Percentiles rank a stretch among this genome's conserved stretches.
Conservation (phyloP, 2,113 vertebrate genomes). For the Phalacrocorax pelagicus region DNA sequence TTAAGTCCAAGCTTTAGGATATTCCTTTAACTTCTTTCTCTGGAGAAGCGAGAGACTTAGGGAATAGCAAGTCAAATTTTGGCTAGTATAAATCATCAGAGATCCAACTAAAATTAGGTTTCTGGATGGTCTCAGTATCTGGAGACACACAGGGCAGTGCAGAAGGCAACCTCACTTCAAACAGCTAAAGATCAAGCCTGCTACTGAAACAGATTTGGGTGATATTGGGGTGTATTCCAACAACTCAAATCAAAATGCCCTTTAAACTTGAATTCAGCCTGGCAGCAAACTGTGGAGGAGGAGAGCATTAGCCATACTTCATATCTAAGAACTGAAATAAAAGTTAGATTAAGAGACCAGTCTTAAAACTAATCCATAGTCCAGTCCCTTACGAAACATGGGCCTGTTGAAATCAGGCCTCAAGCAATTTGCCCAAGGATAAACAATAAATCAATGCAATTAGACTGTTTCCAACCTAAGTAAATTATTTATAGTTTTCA, state of each 20-base stretch:
- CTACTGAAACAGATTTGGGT: not conserved
- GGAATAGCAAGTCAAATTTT: not conserved
- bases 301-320: not conserved
- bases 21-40: not conserved
- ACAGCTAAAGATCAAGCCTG: not conserved
- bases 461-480: not conserved
- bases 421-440: not conserved
- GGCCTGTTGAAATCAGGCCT: not conserved
- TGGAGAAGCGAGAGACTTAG: rapidly evolving
- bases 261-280: not conserved
- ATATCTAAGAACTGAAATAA: not conserved
- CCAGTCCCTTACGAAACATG: not conserved
- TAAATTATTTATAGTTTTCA: not conserved
- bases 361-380: not conserved
- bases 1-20: not conserved
- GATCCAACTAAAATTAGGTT: not conserved
- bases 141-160: too few species aligned
- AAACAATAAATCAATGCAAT: not conserved
- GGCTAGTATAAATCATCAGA: not conserved
- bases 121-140: not conserved
- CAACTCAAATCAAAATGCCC: not conserved
- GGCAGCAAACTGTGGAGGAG: not conserved
- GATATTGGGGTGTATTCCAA: not conserved
- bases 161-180: not conserved
- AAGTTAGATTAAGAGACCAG: not conserved